Evolutionary conservation across 2,797 vertebrate genomes (phyloP).

Genomic region (Selene dorsalis): DNA sequence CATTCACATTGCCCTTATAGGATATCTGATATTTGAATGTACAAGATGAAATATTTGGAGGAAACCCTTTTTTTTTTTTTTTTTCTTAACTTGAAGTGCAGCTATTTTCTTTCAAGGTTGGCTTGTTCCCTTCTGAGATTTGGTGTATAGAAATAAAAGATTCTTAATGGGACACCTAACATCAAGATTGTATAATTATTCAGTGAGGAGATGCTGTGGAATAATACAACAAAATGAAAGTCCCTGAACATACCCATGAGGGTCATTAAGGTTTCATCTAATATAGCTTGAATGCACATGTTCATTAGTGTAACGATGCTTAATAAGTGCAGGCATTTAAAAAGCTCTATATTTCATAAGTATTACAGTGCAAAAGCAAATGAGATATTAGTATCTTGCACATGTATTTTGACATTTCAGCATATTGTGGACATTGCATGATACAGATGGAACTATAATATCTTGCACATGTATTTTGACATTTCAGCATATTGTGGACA

Average conservation of each 20-base stretch:
- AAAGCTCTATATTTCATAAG: constrained; percentile 33
- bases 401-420: constrained; percentile 23
- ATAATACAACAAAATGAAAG: constrained; percentile 11
- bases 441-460: not conserved
- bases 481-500: constrained; percentile 16
- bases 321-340: constrained; percentile 45
- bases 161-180: constrained; percentile 46
- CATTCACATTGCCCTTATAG: constrained; percentile 43
- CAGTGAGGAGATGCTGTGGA: constrained; percentile 41
- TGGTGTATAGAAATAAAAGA: constrained; percentile 43
- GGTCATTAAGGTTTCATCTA: constrained; percentile 52
- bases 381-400: not conserved
- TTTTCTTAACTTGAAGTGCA: constrained; percentile 50
- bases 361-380: constrained; percentile 10
- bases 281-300: constrained; percentile 47
- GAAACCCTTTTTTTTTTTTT: constrained; percentile 46
- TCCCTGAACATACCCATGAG: constrained; percentile 26
- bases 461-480: constrained; percentile 18
- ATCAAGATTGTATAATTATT: constrained; percentile 52
- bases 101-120: constrained; percentile 50
- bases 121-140: constrained; percentile 29
- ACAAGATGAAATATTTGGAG: constrained; percentile 53
- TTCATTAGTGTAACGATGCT: constrained; percentile 56
- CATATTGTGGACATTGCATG: constrained; percentile 7
- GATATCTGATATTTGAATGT: constrained; percentile 59